Percentiles rank a stretch among this genome's conserved stretches.
Conservation (phyloP, 1,140 invertebrate species). For the Zaprionus davidi region DNA sequence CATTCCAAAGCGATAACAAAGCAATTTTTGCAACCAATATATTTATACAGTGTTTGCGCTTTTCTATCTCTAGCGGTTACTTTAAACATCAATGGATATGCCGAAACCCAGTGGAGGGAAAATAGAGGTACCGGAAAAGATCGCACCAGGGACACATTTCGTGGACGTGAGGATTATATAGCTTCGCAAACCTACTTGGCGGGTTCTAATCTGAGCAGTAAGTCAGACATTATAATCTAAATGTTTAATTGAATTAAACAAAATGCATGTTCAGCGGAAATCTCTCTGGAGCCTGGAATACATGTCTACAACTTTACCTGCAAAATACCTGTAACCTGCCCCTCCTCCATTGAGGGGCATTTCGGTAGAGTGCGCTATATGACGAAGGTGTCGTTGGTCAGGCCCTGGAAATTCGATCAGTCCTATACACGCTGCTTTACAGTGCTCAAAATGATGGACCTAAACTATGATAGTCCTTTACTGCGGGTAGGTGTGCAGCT, state of each 20-base stretch:
- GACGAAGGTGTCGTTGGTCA: conserved; percentile 88
- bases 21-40: not conserved
- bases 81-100: conserved; percentile 68
- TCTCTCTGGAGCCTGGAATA: conserved; percentile 84
- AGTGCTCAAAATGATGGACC: conserved; percentile 89
- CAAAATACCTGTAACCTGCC: conserved; percentile 86
- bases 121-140: conserved; percentile 22
- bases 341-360: conserved; percentile 89
- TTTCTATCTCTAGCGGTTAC: conserved; percentile 50
- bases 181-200: conserved; percentile 67
- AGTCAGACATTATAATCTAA: conserved; percentile 85
- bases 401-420: conserved; percentile 91
- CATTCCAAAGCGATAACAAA: not conserved
- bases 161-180: conserved; percentile 76
- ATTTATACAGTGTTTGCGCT: conserved; percentile 17
- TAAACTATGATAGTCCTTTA: conserved; percentile 86
- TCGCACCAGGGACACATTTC: conserved; percentile 21
- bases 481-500: conserved; percentile 46
- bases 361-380: conserved; percentile 89
- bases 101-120: conserved; percentile 68
- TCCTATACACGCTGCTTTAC: conserved; percentile 89
- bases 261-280: conserved; percentile 40
- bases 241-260: not conserved
- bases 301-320: conserved; percentile 87
- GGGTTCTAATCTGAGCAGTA: conserved; percentile 66